Percentiles rank a stretch among this genome's conserved stretches.
Evolutionary conservation across 2,113 vertebrate genomes (phyloP).

Genomic region (Capreolus pygargus): DNA sequence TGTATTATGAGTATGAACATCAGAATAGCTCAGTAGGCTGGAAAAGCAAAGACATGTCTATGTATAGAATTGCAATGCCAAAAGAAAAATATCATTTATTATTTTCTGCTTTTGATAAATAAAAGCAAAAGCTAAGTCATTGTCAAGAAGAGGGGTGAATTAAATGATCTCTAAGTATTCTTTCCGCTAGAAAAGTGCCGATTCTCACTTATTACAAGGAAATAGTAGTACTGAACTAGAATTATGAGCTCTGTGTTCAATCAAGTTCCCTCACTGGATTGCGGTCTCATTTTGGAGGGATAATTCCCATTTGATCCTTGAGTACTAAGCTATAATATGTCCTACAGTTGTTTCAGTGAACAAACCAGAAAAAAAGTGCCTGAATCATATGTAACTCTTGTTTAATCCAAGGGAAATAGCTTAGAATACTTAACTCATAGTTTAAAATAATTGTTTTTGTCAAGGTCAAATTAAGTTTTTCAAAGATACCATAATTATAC

Average conservation of each 20-base stretch:
- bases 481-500: constrained; percentile 36
- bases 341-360: neutral
- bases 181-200: neutral
- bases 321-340: neutral
- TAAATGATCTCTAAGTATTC: constrained; percentile 12
- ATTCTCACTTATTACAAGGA: neutral
- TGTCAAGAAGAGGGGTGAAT: neutral
- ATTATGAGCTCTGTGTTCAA: neutral
- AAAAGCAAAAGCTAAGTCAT: neutral
- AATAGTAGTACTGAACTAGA: neutral
- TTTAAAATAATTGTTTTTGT: constrained; percentile 64
- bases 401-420: neutral
- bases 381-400: neutral
- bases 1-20: neutral
- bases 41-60: neutral
- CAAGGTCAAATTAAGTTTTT: constrained; percentile 50
- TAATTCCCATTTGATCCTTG: constrained; percentile 1
- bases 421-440: constrained; percentile 26
- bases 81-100: neutral
- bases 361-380: neutral
- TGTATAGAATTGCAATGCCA: neutral
- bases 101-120: neutral
- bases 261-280: neutral
- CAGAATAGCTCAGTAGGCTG: neutral
- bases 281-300: neutral